These are phyloP conservation scores for Galaxea fascicularis DNA, from an alignment of 92 coral and sea anemone genomes.

Conservation along the genomic window DNA sequence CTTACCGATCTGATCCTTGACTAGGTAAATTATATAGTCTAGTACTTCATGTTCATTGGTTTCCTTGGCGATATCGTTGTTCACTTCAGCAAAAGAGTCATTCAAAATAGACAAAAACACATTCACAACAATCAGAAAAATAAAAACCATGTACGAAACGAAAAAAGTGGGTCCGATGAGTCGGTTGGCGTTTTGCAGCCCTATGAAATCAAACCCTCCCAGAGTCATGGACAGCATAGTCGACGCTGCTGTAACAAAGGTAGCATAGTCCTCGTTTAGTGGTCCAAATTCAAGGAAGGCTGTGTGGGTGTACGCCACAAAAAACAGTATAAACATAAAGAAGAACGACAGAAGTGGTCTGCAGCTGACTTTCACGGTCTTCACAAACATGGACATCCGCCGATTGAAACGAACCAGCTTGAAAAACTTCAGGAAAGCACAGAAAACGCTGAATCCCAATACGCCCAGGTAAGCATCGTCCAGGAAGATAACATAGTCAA, in stretches of 20 bases:
- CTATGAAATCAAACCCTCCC: constrained; percentile 85
- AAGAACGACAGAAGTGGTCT: constrained; percentile 75
- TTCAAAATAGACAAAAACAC: constrained; percentile 83
- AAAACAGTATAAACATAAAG: constrained; percentile 74
- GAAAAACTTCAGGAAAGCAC: constrained; percentile 75
- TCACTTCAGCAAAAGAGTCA: constrained; percentile 81
- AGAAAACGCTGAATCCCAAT: constrained; percentile 79
- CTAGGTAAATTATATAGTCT: constrained; percentile 74
- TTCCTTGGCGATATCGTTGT: constrained; percentile 73
- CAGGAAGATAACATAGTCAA: constrained; percentile 79
- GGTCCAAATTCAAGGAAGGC: constrained; percentile 80
- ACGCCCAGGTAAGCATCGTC: constrained; percentile 76
- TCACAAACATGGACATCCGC: constrained; percentile 77
- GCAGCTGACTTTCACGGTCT: constrained; percentile 74
- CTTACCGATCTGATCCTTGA: constrained; percentile 68
- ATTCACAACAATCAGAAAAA: constrained; percentile 81
- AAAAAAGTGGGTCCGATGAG: constrained; percentile 79
- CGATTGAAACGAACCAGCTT: constrained; percentile 87
- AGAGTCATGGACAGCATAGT: constrained; percentile 80
- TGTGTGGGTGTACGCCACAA: constrained; percentile 77
- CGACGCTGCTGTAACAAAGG: constrained; percentile 67
- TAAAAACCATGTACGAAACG: constrained; percentile 80
- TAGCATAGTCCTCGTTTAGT: constrained; percentile 61
- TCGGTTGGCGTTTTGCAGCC: constrained; percentile 66
- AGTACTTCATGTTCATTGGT: constrained; percentile 83